phyloP scores from a whole-genome alignment of 1,140 invertebrate genomes.

The Bactericera cockerelli region DNA sequence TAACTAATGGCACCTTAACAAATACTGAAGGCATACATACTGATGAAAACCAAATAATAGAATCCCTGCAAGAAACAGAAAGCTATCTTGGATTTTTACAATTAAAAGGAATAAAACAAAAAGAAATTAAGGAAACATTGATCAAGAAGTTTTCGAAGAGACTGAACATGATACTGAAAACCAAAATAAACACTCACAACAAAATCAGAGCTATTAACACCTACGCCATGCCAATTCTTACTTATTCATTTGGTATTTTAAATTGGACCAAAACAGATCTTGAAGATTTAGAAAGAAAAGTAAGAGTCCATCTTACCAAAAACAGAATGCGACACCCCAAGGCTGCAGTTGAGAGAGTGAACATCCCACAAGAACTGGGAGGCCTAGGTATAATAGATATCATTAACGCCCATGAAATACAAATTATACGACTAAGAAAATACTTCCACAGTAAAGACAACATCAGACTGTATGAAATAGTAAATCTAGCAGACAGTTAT shows the following conservation, averaged over 20 bases:
- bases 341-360: not conserved
- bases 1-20: not conserved
- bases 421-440: not conserved
- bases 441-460: not conserved
- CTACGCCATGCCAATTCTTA: not conserved
- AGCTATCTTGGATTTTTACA: constrained; percentile 1
- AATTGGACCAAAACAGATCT: not conserved
- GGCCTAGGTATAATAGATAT: not conserved
- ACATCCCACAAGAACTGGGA: not conserved
- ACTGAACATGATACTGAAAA: not conserved
- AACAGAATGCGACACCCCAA: not conserved
- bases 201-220: not conserved
- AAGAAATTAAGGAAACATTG: not conserved
- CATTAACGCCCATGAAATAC: not conserved
- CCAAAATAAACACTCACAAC: not conserved
- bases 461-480: not conserved
- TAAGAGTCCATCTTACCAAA: not conserved
- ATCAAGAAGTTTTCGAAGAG: not conserved
- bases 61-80: not conserved
- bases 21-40: not conserved
- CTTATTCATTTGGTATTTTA: not conserved
- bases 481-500: not conserved
- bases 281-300: not conserved
- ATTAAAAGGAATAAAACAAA: not conserved
- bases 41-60: not conserved